Evolutionary conservation across 2,888 invertebrate genomes (phyloP).

Genomic region (Tenthredo scrophulariae): DNA sequence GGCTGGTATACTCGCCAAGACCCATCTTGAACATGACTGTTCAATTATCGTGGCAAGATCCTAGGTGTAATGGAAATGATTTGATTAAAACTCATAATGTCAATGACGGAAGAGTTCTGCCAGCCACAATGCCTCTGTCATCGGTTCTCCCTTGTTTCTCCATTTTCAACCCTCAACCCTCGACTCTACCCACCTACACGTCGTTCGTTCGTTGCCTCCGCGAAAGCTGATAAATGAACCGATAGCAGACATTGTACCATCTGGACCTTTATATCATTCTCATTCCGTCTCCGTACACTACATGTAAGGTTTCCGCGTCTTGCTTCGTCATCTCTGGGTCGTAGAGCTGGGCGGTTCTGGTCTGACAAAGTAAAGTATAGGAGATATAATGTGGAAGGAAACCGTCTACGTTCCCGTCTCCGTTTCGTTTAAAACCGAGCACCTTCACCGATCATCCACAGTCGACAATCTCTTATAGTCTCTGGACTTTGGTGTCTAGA

Average conservation of each 20-base stretch:
- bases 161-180: slow-evolving; percentile 59
- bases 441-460: slow-evolving; percentile 1
- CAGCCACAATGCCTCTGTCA: slow-evolving; percentile 66
- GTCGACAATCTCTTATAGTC: background rate
- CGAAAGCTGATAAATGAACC: slow-evolving; percentile 77
- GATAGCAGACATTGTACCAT: slow-evolving; percentile 75
- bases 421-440: background rate
- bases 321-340: slow-evolving; percentile 49
- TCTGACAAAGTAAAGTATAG: background rate
- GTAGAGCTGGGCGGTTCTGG: slow-evolving; percentile 2
- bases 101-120: slow-evolving; percentile 69
- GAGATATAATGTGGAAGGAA: background rate
- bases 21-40: slow-evolving; percentile 29
- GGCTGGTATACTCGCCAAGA: slow-evolving; percentile 25
- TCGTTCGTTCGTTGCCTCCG: slow-evolving; percentile 61
- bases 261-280: slow-evolving; percentile 71
- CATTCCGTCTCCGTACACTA: slow-evolving; percentile 43
- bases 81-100: slow-evolving; percentile 75
- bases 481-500: background rate
- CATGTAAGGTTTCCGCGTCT: slow-evolving; percentile 44
- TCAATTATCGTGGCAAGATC: slow-evolving; percentile 28
- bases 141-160: slow-evolving; percentile 59
- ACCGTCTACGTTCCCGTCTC: background rate
- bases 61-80: slow-evolving; percentile 67
- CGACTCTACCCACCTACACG: slow-evolving; percentile 57